Percentiles rank a stretch among this genome's conserved stretches.
phyloP scores from a whole-genome alignment of 2,888 invertebrate genomes.

The Pycnomerus fuliginosus region DNA sequence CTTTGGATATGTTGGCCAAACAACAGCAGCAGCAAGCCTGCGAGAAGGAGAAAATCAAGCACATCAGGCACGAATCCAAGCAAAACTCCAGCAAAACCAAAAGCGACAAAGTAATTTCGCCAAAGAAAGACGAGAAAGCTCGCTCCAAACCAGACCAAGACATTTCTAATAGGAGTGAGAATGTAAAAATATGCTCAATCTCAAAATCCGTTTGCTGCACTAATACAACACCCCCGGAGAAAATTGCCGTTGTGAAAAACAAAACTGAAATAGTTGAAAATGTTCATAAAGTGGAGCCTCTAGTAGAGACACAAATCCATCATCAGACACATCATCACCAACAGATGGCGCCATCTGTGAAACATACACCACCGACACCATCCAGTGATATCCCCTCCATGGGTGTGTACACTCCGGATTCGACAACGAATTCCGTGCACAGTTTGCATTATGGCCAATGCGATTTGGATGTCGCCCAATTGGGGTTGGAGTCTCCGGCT shows the following conservation, averaged over 20 bases:
- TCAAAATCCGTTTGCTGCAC: too few species aligned
- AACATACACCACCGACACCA: conserved; percentile 54
- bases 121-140: conserved; percentile 19
- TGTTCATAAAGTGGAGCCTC: background rate
- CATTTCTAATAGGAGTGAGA: too few species aligned
- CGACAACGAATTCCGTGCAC: conserved; percentile 79
- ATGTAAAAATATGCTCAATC: too few species aligned
- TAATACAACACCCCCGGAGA: too few species aligned
- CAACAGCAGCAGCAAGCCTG: conserved; percentile 28
- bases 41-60: conserved; percentile 46
- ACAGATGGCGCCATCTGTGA: conserved; percentile 44
- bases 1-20: conserved; percentile 48
- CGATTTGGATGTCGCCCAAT: conserved; percentile 79
- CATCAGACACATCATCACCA: too few species aligned
- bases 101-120: conserved; percentile 7
- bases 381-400: conserved; percentile 70
- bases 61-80: conserved; percentile 45
- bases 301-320: too few species aligned
- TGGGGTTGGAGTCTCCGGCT: conserved; percentile 85
- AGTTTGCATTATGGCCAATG: conserved; percentile 75
- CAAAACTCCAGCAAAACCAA: conserved; percentile 13
- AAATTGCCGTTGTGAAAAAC: too few species aligned
- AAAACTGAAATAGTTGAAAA: background rate
- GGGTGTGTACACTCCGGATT: conserved; percentile 85
- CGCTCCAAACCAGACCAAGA: too few species aligned